Evolutionary conservation across 2,888 invertebrate genomes (phyloP), one percentile per base, ranked within the genome.

Genomic region (Timema cristinae): DNA sequence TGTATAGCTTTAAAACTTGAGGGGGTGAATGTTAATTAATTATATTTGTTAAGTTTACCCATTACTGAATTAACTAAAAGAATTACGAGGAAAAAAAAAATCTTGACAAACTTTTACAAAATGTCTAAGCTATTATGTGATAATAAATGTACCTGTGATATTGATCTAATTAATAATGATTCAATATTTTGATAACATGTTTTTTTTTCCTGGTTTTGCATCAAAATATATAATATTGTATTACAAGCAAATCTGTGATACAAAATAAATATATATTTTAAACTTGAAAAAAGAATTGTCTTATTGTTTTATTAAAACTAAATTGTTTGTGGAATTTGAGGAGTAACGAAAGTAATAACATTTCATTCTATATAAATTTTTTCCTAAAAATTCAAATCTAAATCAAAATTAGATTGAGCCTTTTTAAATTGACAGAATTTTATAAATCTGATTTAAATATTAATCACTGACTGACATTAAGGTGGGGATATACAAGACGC

Each of bases 181-280:
- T 50, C n/a, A 50, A 47, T 49, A 68, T 54, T 32, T 71, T 48
- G 49, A 67, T 67, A 50, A 71, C 59, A 50, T 71, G 49, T 71
- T 15, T 32, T 50, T 50, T 50, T 48, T 59, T 48, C 32, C 8
- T 10, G 67, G 67, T 71, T 32, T 52, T 61, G 49, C 50, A 50
- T 71, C 49, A 54, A 71, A 32, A 49, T 56, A 56, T 15, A 68
- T 59, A 52, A 68, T 67, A 52, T 16, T 69, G 69, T 69, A 72
- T 72, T 68, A 69, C 63, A 72, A 72, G 72, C 72, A 72, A 70
- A 66, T 72, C 72, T 72, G 72, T 72, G 72, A 72, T 72, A 69
- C 69, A 51, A 72, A 66, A 32, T 61, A 15, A 66, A 69, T 67
- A 72, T 66, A 72, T 63, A 67, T 59, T 66, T 32, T 32, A 32